phyloP scores from a whole-genome alignment of 2,888 invertebrate species.

The Trachelus tabidus region DNA sequence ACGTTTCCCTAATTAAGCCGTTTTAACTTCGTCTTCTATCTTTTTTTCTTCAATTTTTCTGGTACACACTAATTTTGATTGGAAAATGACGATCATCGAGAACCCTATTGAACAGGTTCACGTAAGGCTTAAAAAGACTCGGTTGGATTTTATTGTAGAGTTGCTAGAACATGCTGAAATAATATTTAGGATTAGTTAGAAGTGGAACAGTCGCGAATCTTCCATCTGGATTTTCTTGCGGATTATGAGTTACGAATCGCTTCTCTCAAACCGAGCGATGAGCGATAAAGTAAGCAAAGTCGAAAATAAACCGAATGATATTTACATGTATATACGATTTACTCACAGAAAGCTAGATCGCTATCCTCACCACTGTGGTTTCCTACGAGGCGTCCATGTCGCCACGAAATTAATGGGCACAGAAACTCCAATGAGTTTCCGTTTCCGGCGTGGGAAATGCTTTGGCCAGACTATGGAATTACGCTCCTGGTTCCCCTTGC shows the following conservation, averaged over 20 bases:
- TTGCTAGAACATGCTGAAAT: not conserved
- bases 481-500: not conserved
- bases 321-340: not conserved
- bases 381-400: not conserved
- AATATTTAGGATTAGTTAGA: not conserved
- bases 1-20: not conserved
- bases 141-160: not conserved
- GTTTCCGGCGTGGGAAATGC: constrained; percentile 18
- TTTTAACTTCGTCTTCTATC: not conserved
- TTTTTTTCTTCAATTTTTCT: not conserved
- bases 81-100: not conserved
- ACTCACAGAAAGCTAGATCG: not conserved
- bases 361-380: not conserved
- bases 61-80: not conserved
- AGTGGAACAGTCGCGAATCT: not conserved
- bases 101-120: not conserved
- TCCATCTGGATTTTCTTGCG: not conserved
- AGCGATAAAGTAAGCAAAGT: not conserved
- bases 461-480: not conserved
- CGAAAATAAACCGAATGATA: not conserved
- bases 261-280: not conserved
- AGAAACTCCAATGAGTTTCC: constrained; percentile 27
- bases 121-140: not conserved
- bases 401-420: constrained; percentile 30
- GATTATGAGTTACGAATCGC: not conserved